phyloP scores from a whole-genome alignment of 2,113 vertebrate species.

The human region DNA sequence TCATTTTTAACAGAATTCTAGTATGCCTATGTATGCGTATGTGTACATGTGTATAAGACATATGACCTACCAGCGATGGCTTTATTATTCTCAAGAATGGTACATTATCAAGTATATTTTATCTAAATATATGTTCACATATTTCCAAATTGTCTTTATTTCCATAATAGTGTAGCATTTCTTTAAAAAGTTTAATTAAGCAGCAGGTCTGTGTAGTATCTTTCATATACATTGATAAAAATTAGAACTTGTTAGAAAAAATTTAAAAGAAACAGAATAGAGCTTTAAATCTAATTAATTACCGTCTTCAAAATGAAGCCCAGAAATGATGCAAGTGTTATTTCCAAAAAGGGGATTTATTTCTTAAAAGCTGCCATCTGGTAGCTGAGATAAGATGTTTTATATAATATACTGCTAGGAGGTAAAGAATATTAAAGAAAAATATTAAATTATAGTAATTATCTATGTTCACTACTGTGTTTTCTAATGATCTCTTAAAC shows the following conservation, averaged over 20 bases:
- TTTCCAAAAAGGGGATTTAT: constrained; percentile 65
- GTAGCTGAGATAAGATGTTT: constrained; percentile 78
- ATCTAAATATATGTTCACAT: not conserved
- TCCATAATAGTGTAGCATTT: not conserved
- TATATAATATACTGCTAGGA: constrained; percentile 70
- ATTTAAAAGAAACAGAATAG: constrained; percentile 64
- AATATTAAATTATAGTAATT: constrained; percentile 85
- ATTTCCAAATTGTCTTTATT: not conserved
- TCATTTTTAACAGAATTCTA: not conserved
- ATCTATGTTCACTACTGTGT: constrained; percentile 84
- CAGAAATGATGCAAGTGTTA: constrained; percentile 75
- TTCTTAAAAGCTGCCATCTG: constrained; percentile 78
- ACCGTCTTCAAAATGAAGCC: constrained; percentile 75
- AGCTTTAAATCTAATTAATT: constrained; percentile 80
- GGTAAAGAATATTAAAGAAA: constrained; percentile 81
- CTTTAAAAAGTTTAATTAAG: constrained; percentile 55
- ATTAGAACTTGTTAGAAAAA: constrained; percentile 74
- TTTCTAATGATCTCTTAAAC: constrained; percentile 90
- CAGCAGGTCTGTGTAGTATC: constrained; percentile 11
- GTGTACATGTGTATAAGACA: not conserved
- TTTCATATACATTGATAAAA: constrained; percentile 25
- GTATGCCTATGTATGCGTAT: not conserved
- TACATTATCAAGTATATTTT: not conserved
- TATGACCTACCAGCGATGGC: not conserved
- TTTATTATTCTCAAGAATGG: not conserved